These are phyloP conservation scores for Aproaerema taeniolella DNA, from an alignment of 2,888 invertebrate genomes.

Conservation along the genomic window DNA sequence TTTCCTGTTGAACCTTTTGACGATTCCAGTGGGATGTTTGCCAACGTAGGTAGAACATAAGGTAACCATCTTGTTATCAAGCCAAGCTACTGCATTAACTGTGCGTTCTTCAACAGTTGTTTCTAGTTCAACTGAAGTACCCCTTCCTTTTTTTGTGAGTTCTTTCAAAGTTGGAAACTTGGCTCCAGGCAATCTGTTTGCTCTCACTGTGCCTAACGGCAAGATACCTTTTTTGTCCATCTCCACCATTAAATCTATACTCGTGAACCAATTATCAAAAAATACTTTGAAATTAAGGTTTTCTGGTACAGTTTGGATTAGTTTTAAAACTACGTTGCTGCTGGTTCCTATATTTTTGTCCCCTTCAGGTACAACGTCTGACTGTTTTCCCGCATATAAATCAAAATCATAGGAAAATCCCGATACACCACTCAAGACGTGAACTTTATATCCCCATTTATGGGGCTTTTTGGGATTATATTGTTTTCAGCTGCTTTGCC, in stretches of 20 bases:
- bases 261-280: constrained; percentile 36
- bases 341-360: constrained; percentile 30
- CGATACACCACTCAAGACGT: constrained; percentile 38
- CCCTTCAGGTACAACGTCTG: constrained; percentile 22
- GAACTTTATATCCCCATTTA: constrained; percentile 38
- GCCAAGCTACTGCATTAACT: not conserved
- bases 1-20: constrained; percentile 2
- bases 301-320: constrained; percentile 25
- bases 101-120: not conserved
- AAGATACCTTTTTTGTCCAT: constrained; percentile 8
- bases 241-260: constrained; percentile 9
- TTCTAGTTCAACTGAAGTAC: not conserved
- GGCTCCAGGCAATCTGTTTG: not conserved
- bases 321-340: constrained; percentile 28
- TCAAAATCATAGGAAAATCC: constrained; percentile 43
- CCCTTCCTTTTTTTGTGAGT: not conserved
- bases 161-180: not conserved
- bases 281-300: constrained; percentile 30
- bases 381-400: constrained; percentile 32
- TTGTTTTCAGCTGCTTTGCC: too few relatives aligned
- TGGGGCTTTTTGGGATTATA: constrained; percentile 39
- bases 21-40: not conserved
- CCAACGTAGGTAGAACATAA: constrained; percentile 4
- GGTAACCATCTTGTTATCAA: constrained; percentile 1
- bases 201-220: constrained; percentile 8